phyloP scores from a whole-genome alignment of 2,888 invertebrate species.

The Acleris emargana region DNA sequence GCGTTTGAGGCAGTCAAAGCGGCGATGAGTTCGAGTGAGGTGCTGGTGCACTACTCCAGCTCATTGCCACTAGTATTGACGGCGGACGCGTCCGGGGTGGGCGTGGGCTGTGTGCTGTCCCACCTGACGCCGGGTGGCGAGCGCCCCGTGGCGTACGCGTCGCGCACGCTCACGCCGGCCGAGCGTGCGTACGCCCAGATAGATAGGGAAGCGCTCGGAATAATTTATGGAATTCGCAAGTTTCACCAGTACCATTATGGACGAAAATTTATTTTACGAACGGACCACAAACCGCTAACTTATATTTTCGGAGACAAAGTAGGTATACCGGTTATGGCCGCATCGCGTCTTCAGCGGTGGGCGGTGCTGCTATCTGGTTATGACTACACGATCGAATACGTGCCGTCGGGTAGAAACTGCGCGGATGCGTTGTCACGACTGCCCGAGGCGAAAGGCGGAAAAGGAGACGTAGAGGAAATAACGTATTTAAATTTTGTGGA shows the following conservation, averaged over 20 bases:
- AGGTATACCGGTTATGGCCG: conserved; percentile 36
- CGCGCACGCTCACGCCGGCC: conserved; percentile 5
- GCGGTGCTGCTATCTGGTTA: conserved; percentile 36
- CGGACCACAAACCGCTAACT: conserved; percentile 22
- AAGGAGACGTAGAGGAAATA: conserved; percentile 33
- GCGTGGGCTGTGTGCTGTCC: conserved; percentile 4
- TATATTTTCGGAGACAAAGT: conserved; percentile 18
- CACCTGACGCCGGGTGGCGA: conserved; percentile 2
- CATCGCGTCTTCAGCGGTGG: conserved; percentile 32
- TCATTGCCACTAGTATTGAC: neutral
- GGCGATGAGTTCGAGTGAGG: conserved; percentile 10
- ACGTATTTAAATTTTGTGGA: conserved; percentile 31
- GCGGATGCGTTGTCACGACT: conserved; percentile 32
- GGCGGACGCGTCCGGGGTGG: conserved; percentile 5
- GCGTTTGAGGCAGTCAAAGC: neutral
- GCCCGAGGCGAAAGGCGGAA: conserved; percentile 3
- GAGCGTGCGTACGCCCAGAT: conserved; percentile 16
- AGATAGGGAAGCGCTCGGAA: conserved; percentile 3
- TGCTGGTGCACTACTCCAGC: conserved; percentile 4
- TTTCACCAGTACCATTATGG: conserved; percentile 4
- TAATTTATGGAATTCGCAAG: neutral
- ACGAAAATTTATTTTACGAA: conserved; percentile 25
- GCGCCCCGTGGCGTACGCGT: conserved; percentile 16
- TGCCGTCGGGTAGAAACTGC: conserved; percentile 30
- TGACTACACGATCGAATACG: conserved; percentile 37